phyloP scores from a whole-genome alignment of 2,113 vertebrate genomes.

The Corapipo altera region DNA sequence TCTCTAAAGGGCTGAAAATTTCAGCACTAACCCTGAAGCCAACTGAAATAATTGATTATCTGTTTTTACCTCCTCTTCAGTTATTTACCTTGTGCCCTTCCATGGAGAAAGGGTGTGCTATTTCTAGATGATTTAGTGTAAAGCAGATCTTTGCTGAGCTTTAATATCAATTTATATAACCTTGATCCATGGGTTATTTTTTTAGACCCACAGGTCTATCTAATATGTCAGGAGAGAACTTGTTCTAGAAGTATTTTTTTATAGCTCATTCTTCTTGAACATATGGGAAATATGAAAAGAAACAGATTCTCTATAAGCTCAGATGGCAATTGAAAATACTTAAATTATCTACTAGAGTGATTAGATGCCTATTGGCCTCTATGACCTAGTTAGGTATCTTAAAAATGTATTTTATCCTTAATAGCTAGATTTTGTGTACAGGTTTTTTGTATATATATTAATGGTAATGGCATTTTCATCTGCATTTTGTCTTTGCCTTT shows the following conservation, averaged over 20 bases:
- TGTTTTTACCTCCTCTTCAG: slow-evolving; percentile 48
- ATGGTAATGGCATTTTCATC: not conserved
- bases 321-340: not conserved
- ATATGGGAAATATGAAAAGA: not conserved
- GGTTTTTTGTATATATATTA: not conserved
- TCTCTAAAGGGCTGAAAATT: slow-evolving; percentile 39
- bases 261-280: not conserved
- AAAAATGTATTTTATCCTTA: not conserved
- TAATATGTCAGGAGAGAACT: not conserved
- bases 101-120: not conserved
- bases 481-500: not conserved
- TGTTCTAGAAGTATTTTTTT: not conserved
- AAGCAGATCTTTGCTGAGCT: slow-evolving; percentile 4
- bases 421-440: not conserved
- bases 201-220: not conserved
- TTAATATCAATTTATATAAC: slow-evolving; percentile 36
- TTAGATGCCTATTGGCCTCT: not conserved
- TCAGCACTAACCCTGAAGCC: slow-evolving; percentile 29
- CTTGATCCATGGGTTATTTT: not conserved
- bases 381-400: not conserved
- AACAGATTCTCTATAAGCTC: not conserved
- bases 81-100: slow-evolving; percentile 55
- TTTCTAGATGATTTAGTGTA: slow-evolving; percentile 42
- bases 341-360: not conserved
- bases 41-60: slow-evolving; percentile 63